Conservation (phyloP, 2,797 vertebrate genomes). For the Karalla daura region DNA sequence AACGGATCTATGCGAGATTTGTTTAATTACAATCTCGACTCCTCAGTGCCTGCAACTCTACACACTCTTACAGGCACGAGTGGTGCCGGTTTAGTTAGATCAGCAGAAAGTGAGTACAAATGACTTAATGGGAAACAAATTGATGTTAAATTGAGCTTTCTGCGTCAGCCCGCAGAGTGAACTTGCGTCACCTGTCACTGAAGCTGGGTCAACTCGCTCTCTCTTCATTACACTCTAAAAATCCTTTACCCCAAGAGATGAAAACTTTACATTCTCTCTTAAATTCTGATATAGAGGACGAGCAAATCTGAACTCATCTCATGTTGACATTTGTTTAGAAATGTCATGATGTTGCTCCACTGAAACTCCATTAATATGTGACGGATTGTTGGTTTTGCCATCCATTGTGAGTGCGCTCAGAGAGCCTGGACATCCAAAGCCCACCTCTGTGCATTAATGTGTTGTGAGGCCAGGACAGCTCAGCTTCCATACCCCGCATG, state of each 20-base stretch:
- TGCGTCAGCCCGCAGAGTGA: background rate
- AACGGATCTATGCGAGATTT: background rate
- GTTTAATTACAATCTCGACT: background rate
- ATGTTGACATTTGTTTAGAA: no score
- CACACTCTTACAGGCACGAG: background rate
- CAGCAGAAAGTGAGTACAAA: background rate
- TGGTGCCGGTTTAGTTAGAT: background rate
- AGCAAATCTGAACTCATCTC: no score
- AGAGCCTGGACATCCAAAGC: background rate
- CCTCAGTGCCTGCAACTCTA: background rate
- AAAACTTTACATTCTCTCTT: background rate
- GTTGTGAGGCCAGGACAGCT: slow-evolving; percentile 5
- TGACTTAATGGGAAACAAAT: background rate
- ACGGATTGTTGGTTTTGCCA: background rate
- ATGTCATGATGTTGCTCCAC: background rate
- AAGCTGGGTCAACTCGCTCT: background rate
- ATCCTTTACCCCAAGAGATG: background rate
- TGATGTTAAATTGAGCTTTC: background rate
- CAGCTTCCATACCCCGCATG: slow-evolving; percentile 26
- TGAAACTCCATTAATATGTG: background rate
- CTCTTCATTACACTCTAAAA: background rate
- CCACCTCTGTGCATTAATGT: slow-evolving; percentile 27
- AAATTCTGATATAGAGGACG: no score
- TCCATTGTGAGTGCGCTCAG: background rate
- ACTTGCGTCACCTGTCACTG: background rate